Evolutionary conservation across 1,140 invertebrate species (phyloP), one percentile per base, ranked within the genome.

Genomic region (Lepidostoma basale): DNA sequence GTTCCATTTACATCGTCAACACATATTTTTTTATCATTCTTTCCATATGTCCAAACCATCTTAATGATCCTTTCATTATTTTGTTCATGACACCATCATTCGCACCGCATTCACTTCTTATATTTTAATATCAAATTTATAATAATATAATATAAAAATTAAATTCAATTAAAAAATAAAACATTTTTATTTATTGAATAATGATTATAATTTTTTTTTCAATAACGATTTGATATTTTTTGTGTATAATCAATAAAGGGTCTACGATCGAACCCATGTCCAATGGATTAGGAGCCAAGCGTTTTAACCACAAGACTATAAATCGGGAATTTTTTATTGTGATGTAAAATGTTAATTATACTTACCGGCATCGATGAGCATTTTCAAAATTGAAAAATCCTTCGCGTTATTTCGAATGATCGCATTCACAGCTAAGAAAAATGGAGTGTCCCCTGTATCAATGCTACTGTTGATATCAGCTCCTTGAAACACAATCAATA

Each of bases 401-500:
- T 14, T 25, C 23, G 9, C 16, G n/a, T 70, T 67, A 0, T 44
- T 40, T 4, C 5, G 44, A 22, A 54, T 36, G 12, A 70, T 45
- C 2, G 44, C 69, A 65, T 23, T 62, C 3, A 45, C 16, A 3
- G 54, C 28, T 4, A 70, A 25, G 23, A 66, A 70, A 26, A 70
- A 36, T 26, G 69, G 56, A 16, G 10, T 18, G 2, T 70, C 69
- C 18, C 69, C 64, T 6, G 44, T 18, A 10, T 0, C 9, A 2
- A 10, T 62, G 44, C 18, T 52, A 0, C 20, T 70, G 25, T 58
- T 42, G 4, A 67, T 30, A 58, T 70, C 63, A 5, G 69, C 69
- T 1, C 63, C 63, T 66, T 16, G 23, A 62, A 62, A 30, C 18
- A 62, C 12, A 12, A 23, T n/a, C 5, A 45, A 8, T 18, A 45